Percentiles rank a stretch among this genome's conserved stretches.
Evolutionary conservation across 2,888 invertebrate species (phyloP).

Genomic region (Melipona beecheii): DNA sequence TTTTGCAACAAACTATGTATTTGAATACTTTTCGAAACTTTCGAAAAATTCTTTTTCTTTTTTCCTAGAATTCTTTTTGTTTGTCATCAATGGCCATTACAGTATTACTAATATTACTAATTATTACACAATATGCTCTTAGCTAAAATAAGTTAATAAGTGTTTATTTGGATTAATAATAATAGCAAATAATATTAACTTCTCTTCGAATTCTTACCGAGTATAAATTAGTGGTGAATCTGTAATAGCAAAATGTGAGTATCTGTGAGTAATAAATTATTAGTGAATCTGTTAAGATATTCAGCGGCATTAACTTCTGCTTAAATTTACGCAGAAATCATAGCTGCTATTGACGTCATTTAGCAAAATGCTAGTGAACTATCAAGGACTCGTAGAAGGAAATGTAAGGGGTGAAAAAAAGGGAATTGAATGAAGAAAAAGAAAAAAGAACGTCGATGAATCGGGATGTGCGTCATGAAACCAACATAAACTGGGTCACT

Average conservation of each 20-base stretch:
- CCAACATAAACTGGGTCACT: slow-evolving; percentile 71
- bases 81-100: too few species aligned
- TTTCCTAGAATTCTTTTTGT: background rate
- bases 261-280: background rate
- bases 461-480: slow-evolving; percentile 55
- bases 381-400: background rate
- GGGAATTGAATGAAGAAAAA: slow-evolving; percentile 23
- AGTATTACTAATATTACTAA: too few species aligned
- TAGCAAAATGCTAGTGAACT: background rate
- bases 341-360: background rate
- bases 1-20: background rate
- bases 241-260: background rate
- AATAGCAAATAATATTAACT: background rate
- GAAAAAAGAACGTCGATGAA: slow-evolving; percentile 38
- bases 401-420: background rate
- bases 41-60: background rate
- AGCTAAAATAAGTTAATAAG: background rate
- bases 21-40: background rate
- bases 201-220: background rate
- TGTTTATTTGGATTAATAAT: background rate
- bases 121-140: too few species aligned
- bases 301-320: background rate
- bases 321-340: background rate
- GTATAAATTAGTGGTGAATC: background rate
- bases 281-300: background rate